phyloP scores from a whole-genome alignment of 2,888 invertebrate genomes.

The Cephus pygmeus region DNA sequence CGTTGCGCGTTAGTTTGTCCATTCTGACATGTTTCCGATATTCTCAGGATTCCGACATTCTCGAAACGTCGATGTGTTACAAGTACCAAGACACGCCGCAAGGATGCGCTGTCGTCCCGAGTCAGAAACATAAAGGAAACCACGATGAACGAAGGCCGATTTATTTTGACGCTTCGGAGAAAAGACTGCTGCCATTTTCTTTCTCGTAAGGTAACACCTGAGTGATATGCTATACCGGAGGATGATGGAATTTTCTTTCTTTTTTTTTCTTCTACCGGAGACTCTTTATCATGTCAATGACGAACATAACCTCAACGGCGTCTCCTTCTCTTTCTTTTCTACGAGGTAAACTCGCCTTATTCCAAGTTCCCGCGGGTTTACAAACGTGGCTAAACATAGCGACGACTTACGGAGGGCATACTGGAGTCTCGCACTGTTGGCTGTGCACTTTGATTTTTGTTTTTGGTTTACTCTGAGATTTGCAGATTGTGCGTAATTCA shows the following conservation, averaged over 20 bases:
- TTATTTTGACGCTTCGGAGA: background rate
- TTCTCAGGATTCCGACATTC: background rate
- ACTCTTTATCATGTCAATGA: background rate
- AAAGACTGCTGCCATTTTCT: background rate
- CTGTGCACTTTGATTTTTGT: constrained; percentile 22
- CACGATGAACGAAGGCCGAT: background rate
- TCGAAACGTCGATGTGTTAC: background rate
- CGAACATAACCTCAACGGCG: background rate
- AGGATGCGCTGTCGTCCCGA: background rate
- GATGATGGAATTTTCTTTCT: background rate
- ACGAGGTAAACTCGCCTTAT: constrained; percentile 34
- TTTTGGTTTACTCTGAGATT: constrained; percentile 20
- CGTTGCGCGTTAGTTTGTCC: background rate
- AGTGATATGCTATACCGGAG: background rate
- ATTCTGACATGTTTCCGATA: background rate
- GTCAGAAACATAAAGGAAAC: background rate
- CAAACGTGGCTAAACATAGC: constrained; percentile 38
- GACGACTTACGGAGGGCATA: constrained; percentile 24
- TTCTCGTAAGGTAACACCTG: background rate
- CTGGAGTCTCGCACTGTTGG: background rate
- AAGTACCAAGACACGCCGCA: background rate
- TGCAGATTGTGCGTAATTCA: background rate
- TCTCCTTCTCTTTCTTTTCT: background rate
- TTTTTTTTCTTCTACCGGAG: background rate
- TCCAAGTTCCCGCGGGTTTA: constrained; percentile 31